These are phyloP conservation scores for Cyprinodon diabolis DNA, from an alignment of 2,797 vertebrate genomes.

Conservation along the genomic window DNA sequence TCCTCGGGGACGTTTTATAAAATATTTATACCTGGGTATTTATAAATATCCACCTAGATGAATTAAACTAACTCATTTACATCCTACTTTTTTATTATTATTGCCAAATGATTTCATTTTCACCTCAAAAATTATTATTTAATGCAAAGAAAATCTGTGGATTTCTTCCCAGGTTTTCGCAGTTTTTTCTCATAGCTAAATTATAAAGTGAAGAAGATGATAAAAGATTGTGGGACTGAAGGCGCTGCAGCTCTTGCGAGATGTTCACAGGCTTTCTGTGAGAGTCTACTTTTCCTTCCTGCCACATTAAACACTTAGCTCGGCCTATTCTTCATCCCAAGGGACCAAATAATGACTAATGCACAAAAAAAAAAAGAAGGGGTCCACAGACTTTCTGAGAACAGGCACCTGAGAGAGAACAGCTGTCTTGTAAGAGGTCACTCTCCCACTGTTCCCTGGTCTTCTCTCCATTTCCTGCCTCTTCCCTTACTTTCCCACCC, in stretches of 20 bases:
- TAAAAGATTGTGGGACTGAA: constrained; percentile 6
- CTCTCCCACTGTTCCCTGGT: constrained; percentile 67
- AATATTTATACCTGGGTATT: background rate
- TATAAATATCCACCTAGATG: background rate
- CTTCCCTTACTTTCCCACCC: constrained; percentile 63
- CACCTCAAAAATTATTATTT: background rate
- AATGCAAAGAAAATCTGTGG: too few species aligned
- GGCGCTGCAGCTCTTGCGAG: constrained; percentile 8
- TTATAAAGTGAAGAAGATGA: constrained; percentile 1
- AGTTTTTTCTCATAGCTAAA: background rate
- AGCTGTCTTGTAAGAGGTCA: constrained; percentile 91
- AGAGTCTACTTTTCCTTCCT: constrained; percentile 62
- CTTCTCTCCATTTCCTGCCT: constrained; percentile 68
- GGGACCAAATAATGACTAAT: constrained; percentile 91
- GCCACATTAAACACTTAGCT: constrained; percentile 63
- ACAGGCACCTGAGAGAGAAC: constrained; percentile 95
- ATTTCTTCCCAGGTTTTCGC: too few species aligned
- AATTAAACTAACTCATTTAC: background rate
- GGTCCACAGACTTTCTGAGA: constrained; percentile 90
- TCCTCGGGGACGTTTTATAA: background rate
- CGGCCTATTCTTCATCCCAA: constrained; percentile 79
- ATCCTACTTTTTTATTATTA: background rate
- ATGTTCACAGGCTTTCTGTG: constrained; percentile 39
- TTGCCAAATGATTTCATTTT: background rate
- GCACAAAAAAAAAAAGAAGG: constrained; percentile 80